Percentiles rank a stretch among this genome's conserved stretches.
Conservation (phyloP, 92 coral and sea anemone species). For the Siderastrea siderea region DNA sequence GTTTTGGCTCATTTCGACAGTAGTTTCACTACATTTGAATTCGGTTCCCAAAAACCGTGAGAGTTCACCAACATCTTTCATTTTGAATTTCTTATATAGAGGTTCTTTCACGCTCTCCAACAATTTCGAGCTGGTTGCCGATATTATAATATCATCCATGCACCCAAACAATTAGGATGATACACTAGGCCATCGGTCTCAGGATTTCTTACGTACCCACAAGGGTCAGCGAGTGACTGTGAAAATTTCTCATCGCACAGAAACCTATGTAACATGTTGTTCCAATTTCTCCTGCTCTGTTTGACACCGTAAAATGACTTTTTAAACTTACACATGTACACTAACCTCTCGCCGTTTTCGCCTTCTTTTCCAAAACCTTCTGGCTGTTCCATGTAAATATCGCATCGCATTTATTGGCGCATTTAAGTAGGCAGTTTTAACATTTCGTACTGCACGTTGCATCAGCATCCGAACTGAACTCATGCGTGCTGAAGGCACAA, state of each 20-base stretch:
- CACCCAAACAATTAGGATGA: constrained; percentile 68
- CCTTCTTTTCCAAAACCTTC: constrained; percentile 49
- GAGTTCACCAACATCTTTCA: constrained; percentile 38
- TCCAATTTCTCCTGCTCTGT: constrained; percentile 78
- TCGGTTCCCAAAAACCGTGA: constrained; percentile 42
- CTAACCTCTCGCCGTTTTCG: constrained; percentile 66
- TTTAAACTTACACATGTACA: constrained; percentile 51
- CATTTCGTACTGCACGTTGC: constrained; percentile 63
- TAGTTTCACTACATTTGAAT: constrained; percentile 12
- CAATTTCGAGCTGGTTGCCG: constrained; percentile 30
- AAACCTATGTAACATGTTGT: constrained; percentile 62
- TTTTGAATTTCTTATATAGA: constrained; percentile 48
- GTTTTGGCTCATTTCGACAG: constrained; percentile 24
- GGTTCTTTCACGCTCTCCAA: constrained; percentile 35
- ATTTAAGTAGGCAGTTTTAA: constrained; percentile 51
- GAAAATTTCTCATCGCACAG: constrained; percentile 37
- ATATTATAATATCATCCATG: constrained; percentile 55
- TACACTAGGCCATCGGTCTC: constrained; percentile 11
- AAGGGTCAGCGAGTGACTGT: constrained; percentile 57
- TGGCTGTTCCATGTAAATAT: constrained; percentile 63
- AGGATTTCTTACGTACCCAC: constrained; percentile 28
- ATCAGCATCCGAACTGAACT: constrained; percentile 68
- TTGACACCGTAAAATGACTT: constrained; percentile 76
- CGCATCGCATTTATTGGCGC: constrained; percentile 58
- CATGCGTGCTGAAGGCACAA: constrained; percentile 64